phyloP scores from a whole-genome alignment of 2,888 invertebrate genomes.

The Axea sp. region DNA sequence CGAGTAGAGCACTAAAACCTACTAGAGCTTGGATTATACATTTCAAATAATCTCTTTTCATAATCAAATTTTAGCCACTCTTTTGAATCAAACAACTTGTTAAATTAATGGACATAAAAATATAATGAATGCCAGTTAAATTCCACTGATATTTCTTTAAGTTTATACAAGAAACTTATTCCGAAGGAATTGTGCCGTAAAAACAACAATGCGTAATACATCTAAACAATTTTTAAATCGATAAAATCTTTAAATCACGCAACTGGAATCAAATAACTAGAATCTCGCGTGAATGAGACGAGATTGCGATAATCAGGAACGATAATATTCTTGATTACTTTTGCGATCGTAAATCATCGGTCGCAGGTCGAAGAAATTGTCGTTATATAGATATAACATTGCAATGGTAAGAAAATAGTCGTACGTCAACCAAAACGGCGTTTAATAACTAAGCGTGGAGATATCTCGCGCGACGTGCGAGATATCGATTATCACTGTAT shows the following conservation, averaged over 20 bases:
- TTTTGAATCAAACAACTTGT: no score
- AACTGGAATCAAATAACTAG: conserved; percentile 14
- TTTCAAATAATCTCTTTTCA: not conserved
- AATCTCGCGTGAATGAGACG: conserved; percentile 13
- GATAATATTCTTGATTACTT: conserved; percentile 39
- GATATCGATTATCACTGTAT: conserved; percentile 50
- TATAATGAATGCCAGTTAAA: no score
- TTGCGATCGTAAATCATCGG: conserved; percentile 42
- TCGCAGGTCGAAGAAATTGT: conserved; percentile 31
- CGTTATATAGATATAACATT: conserved; percentile 39
- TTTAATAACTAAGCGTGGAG: conserved; percentile 53
- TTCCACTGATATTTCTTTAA: no score
- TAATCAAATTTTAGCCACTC: no score
- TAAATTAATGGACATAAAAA: no score
- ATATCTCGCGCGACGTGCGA: conserved; percentile 31
- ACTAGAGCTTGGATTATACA: not conserved
- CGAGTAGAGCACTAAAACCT: conserved; percentile 9
- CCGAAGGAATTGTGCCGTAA: no score
- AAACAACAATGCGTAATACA: no score
- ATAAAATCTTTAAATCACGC: no score
- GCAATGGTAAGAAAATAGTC: conserved; percentile 41
- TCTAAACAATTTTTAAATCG: no score
- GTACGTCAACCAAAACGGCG: conserved; percentile 47
- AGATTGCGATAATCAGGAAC: conserved; percentile 34
- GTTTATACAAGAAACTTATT: no score